Evolutionary conservation across 2,113 vertebrate species (phyloP).

Genomic region (Steatornis caripensis): DNA sequence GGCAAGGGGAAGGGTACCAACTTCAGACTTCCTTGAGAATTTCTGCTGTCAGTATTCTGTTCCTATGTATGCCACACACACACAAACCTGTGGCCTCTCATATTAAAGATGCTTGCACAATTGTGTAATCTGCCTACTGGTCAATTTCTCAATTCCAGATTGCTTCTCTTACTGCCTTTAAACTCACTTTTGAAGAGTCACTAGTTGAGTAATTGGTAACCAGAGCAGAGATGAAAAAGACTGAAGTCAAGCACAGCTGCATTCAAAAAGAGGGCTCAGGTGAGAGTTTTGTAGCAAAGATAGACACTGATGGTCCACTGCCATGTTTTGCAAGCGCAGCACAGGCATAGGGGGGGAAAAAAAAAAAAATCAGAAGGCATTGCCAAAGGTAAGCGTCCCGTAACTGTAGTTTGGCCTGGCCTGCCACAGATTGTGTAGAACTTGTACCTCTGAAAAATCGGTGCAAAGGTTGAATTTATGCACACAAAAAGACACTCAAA

Average conservation of each 20-base stretch:
- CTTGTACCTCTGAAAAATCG: neutral
- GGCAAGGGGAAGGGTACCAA: accelerated
- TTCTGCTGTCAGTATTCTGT: neutral
- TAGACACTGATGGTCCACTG: neutral
- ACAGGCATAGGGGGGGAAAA: too few species aligned
- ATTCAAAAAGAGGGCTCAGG: neutral
- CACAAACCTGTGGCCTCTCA: neutral
- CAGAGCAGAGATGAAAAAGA: neutral
- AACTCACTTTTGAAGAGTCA: neutral
- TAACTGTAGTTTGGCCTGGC: neutral
- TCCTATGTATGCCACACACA: neutral
- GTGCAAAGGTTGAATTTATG: neutral
- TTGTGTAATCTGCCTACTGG: neutral
- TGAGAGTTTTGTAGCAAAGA: neutral
- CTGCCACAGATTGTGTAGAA: accelerated
- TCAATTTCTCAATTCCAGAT: neutral
- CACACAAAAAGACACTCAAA: neutral
- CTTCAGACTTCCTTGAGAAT: neutral
- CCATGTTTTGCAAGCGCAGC: neutral
- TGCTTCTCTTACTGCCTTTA: neutral
- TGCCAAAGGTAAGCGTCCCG: too few species aligned
- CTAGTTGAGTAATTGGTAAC: neutral
- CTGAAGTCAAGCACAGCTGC: neutral
- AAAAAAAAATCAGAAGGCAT: too few species aligned
- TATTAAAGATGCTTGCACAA: neutral